Evolutionary conservation across 2,888 invertebrate genomes (phyloP), one percentile per base, ranked within the genome.

Genomic region (Ephialtes manifestator): DNA sequence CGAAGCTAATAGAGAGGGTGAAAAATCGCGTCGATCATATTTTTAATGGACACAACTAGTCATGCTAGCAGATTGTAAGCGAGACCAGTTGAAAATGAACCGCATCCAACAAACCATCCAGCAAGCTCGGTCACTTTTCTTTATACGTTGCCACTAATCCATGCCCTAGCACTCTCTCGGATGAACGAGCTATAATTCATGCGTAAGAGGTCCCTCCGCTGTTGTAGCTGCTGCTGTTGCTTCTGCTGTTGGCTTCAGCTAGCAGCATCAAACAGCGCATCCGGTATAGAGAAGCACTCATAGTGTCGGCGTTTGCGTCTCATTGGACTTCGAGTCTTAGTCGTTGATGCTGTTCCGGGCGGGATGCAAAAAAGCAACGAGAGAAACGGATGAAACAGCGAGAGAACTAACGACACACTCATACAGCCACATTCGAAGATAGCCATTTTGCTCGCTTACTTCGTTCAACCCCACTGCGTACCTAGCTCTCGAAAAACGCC

Each of bases 161-260:
- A 74, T 80, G 80, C 74, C 35, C 68, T 77, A 81, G 80, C 83
- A 39, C 79, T 81, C 80, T 85, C 88, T 87, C 63, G 80, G 86
- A 86, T 86, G 87, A 86, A 87, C 89, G 84, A 88, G 89, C 86
- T 81, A 89, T 89, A 88, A 89, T 88, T 90, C 89, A 90, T 87
- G 87, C 86, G 88, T 78, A 87, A 86, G 83, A 86, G 80, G 74
- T 87, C 53, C 72, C 74, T 31, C 75, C 28, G 71, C 39, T 65
- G 76, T 43, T 65, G 58, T 35, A 65, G 76, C 48, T 65, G 31
- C 68, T 75, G 68, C 65, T 35, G 76, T 72, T 84, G 76, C 48
- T 65, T 46, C 68, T 75, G 68, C 65, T 35, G 76, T 72, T 84
- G 79, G 76, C 82, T 74, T 68, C 51, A 63, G 65, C 75, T 39